Percentiles rank a stretch among this genome's conserved stretches.
phyloP scores from a whole-genome alignment of 1,140 invertebrate genomes.

The Lithobius niger region DNA sequence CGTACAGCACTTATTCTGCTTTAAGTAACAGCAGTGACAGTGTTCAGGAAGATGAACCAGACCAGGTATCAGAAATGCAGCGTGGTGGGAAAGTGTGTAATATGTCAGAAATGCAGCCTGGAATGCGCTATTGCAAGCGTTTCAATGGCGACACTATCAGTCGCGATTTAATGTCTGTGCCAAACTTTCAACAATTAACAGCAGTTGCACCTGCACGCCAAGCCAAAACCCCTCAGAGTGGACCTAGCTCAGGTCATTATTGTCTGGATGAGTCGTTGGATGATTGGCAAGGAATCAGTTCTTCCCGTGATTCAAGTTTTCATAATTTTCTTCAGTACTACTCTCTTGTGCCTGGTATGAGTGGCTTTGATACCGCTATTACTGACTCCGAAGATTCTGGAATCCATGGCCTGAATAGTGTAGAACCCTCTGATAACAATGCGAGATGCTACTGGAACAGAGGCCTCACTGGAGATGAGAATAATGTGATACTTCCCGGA shows the following conservation, averaged over 20 bases:
- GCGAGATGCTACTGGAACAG: too few relatives aligned
- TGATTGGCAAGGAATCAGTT: background rate
- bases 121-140: constrained; percentile 47
- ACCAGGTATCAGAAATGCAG: constrained; percentile 20
- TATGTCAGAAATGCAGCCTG: constrained; percentile 52
- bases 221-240: background rate
- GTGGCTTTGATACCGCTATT: background rate
- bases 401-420: background rate
- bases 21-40: constrained; percentile 12
- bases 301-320: background rate
- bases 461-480: background rate
- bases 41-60: constrained; percentile 11
- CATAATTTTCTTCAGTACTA: background rate
- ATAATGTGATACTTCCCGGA: background rate
- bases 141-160: constrained; percentile 46
- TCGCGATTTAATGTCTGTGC: constrained; percentile 57
- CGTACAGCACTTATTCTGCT: constrained; percentile 2
- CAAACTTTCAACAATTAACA: constrained; percentile 41
- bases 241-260: background rate
- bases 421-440: too few relatives aligned
- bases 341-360: background rate
- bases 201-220: background rate
- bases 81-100: constrained; percentile 38
- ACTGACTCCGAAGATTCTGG: constrained; percentile 7
- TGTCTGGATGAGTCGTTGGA: background rate